A percentile compares a stretch with the other conserved stretches of the same genome.
Conservation (phyloP, 1,140 invertebrate genomes). For the Psilanteris sp. region DNA sequence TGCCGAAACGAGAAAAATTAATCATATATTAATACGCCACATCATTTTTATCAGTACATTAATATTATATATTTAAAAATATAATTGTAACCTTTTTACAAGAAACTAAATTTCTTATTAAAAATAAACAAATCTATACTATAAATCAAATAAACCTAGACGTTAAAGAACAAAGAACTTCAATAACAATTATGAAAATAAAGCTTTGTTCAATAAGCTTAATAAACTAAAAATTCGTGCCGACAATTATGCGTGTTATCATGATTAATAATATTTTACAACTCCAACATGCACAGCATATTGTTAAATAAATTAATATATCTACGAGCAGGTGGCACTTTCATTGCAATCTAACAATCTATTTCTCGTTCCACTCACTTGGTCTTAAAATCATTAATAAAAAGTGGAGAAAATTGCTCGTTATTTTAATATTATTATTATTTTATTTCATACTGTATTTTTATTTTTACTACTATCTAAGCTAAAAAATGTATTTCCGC, state of each 20-base stretch:
- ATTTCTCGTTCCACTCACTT: no score
- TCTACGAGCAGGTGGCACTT: neutral
- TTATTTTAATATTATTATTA: no score
- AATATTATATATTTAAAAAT: neutral
- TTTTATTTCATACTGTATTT: no score
- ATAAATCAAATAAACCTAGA: constrained; percentile 25
- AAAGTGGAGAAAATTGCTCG: no score
- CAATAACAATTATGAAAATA: constrained; percentile 26
- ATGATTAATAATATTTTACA: constrained; percentile 39
- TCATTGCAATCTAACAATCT: constrained; percentile 1
- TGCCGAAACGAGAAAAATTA: no score
- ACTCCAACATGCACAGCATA: constrained; percentile 39
- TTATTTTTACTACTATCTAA: no score
- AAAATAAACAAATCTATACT: constrained; percentile 11
- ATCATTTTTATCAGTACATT: no score
- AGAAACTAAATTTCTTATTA: constrained; percentile 5
- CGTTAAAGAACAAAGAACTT: constrained; percentile 20
- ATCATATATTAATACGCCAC: neutral
- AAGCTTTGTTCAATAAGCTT: constrained; percentile 20
- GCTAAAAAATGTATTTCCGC: no score
- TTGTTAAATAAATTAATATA: constrained; percentile 40
- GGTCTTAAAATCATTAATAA: no score
- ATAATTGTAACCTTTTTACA: constrained; percentile 20
- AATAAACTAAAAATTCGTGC: constrained; percentile 21
- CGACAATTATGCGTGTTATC: constrained; percentile 9